These are phyloP conservation scores for Troides aeacus DNA, from an alignment of 2,888 invertebrate species.

Conservation along the genomic window DNA sequence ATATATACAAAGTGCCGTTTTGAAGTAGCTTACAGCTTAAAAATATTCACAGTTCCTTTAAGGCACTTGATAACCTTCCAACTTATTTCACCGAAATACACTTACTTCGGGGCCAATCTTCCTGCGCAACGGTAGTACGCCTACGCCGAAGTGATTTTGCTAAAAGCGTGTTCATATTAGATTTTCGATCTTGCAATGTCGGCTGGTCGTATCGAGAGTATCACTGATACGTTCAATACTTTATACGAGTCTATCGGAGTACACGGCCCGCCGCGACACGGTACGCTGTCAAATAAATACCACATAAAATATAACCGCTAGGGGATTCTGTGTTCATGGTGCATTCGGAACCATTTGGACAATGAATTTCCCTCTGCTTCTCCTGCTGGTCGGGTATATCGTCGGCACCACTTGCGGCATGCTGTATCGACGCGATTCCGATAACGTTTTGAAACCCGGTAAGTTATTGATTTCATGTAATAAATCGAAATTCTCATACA, in stretches of 20 bases:
- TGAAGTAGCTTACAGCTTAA: background rate
- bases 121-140: slow-evolving; percentile 48
- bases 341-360: slow-evolving; percentile 63
- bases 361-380: slow-evolving; percentile 75
- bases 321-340: slow-evolving; percentile 64
- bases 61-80: background rate
- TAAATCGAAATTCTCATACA: background rate
- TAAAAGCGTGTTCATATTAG: slow-evolving; percentile 78
- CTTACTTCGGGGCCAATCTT: slow-evolving; percentile 40
- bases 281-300: slow-evolving; percentile 75
- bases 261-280: slow-evolving; percentile 60
- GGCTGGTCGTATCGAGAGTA: slow-evolving; percentile 65
- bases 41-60: background rate
- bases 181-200: slow-evolving; percentile 70
- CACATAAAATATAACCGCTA: slow-evolving; percentile 71
- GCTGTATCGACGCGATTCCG: slow-evolving; percentile 67
- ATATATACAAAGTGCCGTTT: background rate
- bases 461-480: slow-evolving; percentile 40
- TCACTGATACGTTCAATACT: slow-evolving; percentile 72
- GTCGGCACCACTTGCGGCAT: slow-evolving; percentile 64
- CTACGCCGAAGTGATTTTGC: slow-evolving; percentile 61
- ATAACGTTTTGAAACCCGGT: slow-evolving; percentile 73
- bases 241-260: slow-evolving; percentile 69
- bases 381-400: slow-evolving; percentile 65
- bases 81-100: slow-evolving; percentile 34